Base-by-base conservation (phyloP, 1,140 invertebrate genomes). In the Anagrus nilaparvatae region DNA sequence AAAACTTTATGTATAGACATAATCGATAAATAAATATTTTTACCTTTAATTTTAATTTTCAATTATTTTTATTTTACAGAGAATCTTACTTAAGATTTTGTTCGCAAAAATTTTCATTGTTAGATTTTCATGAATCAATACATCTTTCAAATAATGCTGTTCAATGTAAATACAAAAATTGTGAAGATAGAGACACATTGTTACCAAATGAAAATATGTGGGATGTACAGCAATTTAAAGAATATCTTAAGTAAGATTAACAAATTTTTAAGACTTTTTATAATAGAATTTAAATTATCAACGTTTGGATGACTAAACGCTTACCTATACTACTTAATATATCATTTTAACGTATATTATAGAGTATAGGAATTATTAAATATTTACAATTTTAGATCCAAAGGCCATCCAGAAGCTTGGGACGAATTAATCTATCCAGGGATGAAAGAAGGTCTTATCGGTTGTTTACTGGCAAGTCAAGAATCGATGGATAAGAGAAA, bases 81-180 rank as follows among this genome's bases (percentile, higher is more conserved):
- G 84, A 89, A 56, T 84, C 87, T 59, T 97, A 96, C 61, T 65
- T 96, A 38, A 72, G 91, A 40, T 96, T 97, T 70, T 94, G 90
- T 61, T 87, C 89, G 0, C 87, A 93, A 67, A 79, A 84, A 57
- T 97, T 90, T 65, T 84, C 78, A 44, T 62, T 97, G 29, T 79
- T 77, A n/a, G 84, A 91, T 63, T 88, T 88, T 56, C 87, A 95
- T 58, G 89, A 93, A 67, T 90, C 88, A 0, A 81, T 95, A 37
- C 92, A 96, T 65, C 69, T 97, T 5, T 92, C 88, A 28, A 96
- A 97, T 68, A 84, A 95, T 67, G 86, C 91, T 2, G 82, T 97
- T 19, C 92, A 96, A 65, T 84, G 85, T 54, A 83, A 88, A 61
- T 95, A 94, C 54, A 82, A 82, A 54, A 94, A 92, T 58, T 74